Evolutionary conservation across 1,140 invertebrate genomes (phyloP).

Genomic region (Chionoecetes opilio): DNA sequence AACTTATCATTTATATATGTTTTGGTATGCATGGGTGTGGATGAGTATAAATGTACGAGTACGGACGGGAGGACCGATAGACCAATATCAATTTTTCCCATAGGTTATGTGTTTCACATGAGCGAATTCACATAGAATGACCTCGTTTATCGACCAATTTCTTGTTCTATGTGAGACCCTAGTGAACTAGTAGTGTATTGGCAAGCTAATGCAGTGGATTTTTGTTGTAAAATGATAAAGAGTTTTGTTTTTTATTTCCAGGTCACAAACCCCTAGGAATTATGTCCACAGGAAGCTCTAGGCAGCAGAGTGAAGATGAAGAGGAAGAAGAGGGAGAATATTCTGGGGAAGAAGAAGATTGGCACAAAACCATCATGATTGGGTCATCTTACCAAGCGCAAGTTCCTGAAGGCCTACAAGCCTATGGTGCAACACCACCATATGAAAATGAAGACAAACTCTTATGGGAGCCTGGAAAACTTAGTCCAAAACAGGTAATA

Average conservation of each 20-base stretch:
- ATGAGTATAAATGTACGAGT: too few species aligned
- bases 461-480: slow-evolving; percentile 93
- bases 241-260: slow-evolving; percentile 81
- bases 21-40: too few species aligned
- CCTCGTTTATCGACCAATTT: too few species aligned
- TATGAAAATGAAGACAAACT: slow-evolving; percentile 99
- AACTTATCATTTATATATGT: too few species aligned
- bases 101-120: too few species aligned
- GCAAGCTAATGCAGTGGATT: too few species aligned
- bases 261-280: slow-evolving; percentile 81
- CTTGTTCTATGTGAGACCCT: too few species aligned
- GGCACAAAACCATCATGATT: slow-evolving; percentile 94
- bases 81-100: too few species aligned
- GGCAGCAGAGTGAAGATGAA: slow-evolving; percentile 84
- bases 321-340: slow-evolving; percentile 83
- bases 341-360: slow-evolving; percentile 81
- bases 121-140: too few species aligned
- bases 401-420: slow-evolving; percentile 95
- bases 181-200: too few species aligned
- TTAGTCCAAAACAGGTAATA: slow-evolving; percentile 87
- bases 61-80: too few species aligned
- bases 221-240: background rate
- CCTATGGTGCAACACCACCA: slow-evolving; percentile 93
- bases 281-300: slow-evolving; percentile 84
- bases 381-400: slow-evolving; percentile 96